Conservation (phyloP, 92 coral and sea anemone genomes). For the Phenganax marumi region DNA sequence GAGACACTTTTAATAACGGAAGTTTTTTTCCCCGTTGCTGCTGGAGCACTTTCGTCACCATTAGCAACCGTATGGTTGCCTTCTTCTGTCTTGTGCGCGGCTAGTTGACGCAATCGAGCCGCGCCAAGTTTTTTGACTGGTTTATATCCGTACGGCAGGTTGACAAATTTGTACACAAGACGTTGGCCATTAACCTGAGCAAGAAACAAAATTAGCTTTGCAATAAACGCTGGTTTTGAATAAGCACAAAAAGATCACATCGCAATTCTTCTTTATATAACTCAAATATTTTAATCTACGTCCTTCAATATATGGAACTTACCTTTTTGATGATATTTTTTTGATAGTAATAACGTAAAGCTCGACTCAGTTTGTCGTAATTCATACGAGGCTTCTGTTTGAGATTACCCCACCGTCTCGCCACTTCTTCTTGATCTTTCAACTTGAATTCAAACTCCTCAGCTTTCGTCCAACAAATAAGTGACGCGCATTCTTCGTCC, state of each 20-base stretch:
- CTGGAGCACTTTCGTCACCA: constrained; percentile 11
- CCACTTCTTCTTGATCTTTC: constrained; percentile 88
- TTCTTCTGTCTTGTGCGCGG: neutral
- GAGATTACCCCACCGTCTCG: constrained; percentile 84
- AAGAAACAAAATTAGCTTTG: neutral
- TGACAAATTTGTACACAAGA: constrained; percentile 94
- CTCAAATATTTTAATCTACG: too few relatives aligned
- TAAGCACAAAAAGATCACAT: too few relatives aligned
- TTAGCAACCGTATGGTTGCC: neutral
- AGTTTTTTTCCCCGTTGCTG: constrained; percentile 26
- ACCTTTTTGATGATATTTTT: constrained; percentile 91
- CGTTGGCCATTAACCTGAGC: constrained; percentile 92
- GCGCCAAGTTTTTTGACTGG: constrained; percentile 66
- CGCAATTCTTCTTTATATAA: too few relatives aligned
- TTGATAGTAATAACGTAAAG: constrained; percentile 84
- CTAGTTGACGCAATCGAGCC: constrained; percentile 34
- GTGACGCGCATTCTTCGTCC: constrained; percentile 66
- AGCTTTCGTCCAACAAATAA: constrained; percentile 85
- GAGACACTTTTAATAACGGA: constrained; percentile 44
- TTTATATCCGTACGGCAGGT: constrained; percentile 81
- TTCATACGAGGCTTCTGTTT: constrained; percentile 92
- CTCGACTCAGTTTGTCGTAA: constrained; percentile 90
- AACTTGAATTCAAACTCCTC: constrained; percentile 87
- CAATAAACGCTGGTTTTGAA: too few relatives aligned
- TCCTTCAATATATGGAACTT: neutral